Conservation (phyloP, 2,113 vertebrate genomes). For the Amphilophus citrinellus region DNA sequence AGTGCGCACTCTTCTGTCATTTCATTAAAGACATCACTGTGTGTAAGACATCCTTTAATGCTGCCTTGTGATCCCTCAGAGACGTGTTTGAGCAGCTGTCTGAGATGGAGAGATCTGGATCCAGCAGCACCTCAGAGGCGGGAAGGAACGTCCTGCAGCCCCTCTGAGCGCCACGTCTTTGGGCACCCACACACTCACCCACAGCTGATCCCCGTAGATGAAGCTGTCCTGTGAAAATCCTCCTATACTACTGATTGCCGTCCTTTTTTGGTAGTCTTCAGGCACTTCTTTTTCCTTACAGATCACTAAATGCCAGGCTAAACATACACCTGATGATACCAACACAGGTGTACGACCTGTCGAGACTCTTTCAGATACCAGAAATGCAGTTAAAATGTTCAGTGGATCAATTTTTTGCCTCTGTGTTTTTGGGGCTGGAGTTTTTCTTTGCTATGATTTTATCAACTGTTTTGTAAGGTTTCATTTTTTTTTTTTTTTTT, state of each 20-base stretch:
- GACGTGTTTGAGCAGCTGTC: slow-evolving; percentile 95
- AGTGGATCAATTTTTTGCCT: slow-evolving; percentile 55
- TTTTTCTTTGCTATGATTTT: slow-evolving; percentile 65
- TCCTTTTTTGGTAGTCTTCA: slow-evolving; percentile 46
- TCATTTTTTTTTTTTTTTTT: slow-evolving; percentile 24
- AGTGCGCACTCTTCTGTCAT: slow-evolving; percentile 13
- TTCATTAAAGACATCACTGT: background rate
- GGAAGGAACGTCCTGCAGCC: slow-evolving; percentile 82
- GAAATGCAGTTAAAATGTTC: slow-evolving; percentile 60
- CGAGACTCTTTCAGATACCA: slow-evolving; percentile 40
- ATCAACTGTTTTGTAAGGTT: slow-evolving; percentile 64
- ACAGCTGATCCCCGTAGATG: slow-evolving; percentile 8
- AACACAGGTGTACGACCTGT: slow-evolving; percentile 14
- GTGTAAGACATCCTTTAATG: background rate
- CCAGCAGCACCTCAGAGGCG: slow-evolving; percentile 59
- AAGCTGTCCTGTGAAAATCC: slow-evolving; percentile 39
- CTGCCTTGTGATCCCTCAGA: slow-evolving; percentile 72
- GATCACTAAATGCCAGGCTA: slow-evolving; percentile 23
- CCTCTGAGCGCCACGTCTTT: slow-evolving; percentile 62
- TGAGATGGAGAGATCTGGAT: slow-evolving; percentile 87
- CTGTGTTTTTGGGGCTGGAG: slow-evolving; percentile 38
- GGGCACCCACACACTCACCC: background rate
- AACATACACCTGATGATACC: slow-evolving; percentile 9
- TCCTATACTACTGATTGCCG: slow-evolving; percentile 74
- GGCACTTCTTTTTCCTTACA: slow-evolving; percentile 47